A percentile compares a stretch with the other conserved stretches of the same genome.
Conservation (phyloP, 1,140 invertebrate genomes). For the Helicoverpa armigera region DNA sequence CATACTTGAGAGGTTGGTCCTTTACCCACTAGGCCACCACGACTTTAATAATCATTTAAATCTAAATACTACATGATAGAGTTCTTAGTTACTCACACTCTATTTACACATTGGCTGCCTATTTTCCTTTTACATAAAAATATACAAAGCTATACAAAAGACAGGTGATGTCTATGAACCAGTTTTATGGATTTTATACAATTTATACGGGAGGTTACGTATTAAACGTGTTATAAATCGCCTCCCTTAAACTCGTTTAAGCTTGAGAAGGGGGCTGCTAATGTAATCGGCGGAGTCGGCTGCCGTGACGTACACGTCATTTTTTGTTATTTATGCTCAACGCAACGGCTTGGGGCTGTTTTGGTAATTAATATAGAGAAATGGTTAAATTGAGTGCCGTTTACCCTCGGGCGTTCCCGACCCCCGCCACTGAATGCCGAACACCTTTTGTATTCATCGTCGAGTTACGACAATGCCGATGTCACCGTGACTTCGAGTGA, state of each 20-base stretch:
- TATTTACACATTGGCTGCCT: neutral
- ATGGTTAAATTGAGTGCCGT: conserved; percentile 66
- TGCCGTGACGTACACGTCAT: conserved; percentile 69
- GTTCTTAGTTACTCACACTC: neutral
- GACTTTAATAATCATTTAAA: too few relatives aligned
- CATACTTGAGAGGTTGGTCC: too few relatives aligned
- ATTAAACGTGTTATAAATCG: conserved; percentile 72
- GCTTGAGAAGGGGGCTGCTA: conserved; percentile 61
- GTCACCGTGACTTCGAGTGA: conserved; percentile 39
- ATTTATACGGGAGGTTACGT: conserved; percentile 53
- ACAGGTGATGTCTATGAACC: conserved; percentile 56
- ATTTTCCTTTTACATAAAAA: neutral
- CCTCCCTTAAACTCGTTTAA: conserved; percentile 65
- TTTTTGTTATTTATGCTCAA: conserved; percentile 78
- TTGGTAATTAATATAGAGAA: conserved; percentile 74
- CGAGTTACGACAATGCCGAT: conserved; percentile 56
- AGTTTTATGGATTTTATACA: conserved; percentile 58
- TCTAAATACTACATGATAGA: too few relatives aligned
- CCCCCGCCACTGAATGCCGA: conserved; percentile 58
- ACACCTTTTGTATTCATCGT: conserved; percentile 63
- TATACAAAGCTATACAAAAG: neutral
- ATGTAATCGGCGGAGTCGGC: conserved; percentile 60
- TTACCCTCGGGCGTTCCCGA: conserved; percentile 63
- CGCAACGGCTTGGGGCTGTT: conserved; percentile 66
- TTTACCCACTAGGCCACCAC: too few relatives aligned